Evolutionary conservation across 2,888 invertebrate species (phyloP), one percentile per base, ranked within the genome.

Genomic region (Melanostoma mellinum): DNA sequence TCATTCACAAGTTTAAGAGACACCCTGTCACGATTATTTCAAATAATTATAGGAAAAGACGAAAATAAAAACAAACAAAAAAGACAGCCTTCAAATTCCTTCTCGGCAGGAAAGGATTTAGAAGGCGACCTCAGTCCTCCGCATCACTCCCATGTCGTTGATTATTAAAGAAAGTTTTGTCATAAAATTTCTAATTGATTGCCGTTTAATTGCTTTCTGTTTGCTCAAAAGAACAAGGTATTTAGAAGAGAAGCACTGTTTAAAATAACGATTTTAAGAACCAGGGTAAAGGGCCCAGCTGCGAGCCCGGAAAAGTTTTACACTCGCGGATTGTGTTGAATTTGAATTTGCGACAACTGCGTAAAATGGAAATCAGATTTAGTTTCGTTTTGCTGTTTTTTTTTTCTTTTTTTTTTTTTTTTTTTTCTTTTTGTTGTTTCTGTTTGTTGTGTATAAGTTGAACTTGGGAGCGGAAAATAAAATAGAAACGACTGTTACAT

Each of bases 101-200:
- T 20, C 20, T 20, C 20, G 20, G 44, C 36, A 42, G 42, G 33
- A 72, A 72, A 60, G 65, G 81, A 77, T 81, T 81, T 68, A 67
- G 61, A 52, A 30, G 20, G 20, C 52, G 38, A 52, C 69, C 75
- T 71, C 20, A 3, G 8, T 5, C 6, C 61, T 36, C 4, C 6
- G 2, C 36, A 6, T 3, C 32, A 3, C 46, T 56, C 3, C 63
- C 40, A 56, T 58, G 63, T 20, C 68, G 53, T 9, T 60, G 74
- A 79, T 79, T 84, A 84, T 79, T 84, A 79, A 44, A 58, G 60
- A 79, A 84, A 79, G 79, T 84, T 84, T 84, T 69, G 74, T 61
- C 78, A 79, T 84, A 84, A 84, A 79, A 74, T 79, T 71, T 48
- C 74, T 79, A 84, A 84, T 84, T 84, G 74, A 84, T 84, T 84